Base-by-base conservation (phyloP, 2,113 vertebrate genomes). In the Climacteris rufus region DNA sequence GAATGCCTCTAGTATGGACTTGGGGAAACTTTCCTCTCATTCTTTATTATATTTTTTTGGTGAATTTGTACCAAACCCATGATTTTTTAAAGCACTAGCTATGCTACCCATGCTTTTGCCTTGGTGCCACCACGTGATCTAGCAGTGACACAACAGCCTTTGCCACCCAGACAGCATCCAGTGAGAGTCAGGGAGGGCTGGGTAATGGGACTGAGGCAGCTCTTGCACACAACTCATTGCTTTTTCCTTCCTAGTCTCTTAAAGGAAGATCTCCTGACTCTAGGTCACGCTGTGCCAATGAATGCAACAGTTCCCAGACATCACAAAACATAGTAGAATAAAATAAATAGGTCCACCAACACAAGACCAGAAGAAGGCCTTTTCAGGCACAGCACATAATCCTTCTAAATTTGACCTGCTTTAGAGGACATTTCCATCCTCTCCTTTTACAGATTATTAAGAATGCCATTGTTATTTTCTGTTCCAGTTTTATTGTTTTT, bases 401-500 rank as follows among this genome's bases (percentile, higher is more conserved):
- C n/a, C 40, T 85, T 94, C 69, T 52, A 44, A 92, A 93, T n/a
- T 45, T 76, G 53, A 45, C 77, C 61, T 89, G 24, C 31, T 83
- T 65, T 37, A 87, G 69, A 83, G 64, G 71, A 86, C 63, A 54
- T 11, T 86, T 71, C 44, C 71, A 81, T 82, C 30, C 28, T 87
- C 45, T 86, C 25, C 60, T 90, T 89, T 92, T 81, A 37, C 70
- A 94, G n/a, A 87, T 90, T 90, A 72, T 87, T 93, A 84, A 88
- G 57, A 93, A 89, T 60, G 52, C 8, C 49, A 66, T 33, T 89
- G 80, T 71, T 96, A 82, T 84, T 94, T 91, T 92, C 77, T 84
- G 37, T 83, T 96, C 83, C 53, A 77, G 39, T 88, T 91, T 93
- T 88, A 96, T 74, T 89, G 89, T 39, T 95, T 96, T 97, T 94